Conservation (phyloP, 2,888 invertebrate genomes). For the Patella depressa region DNA sequence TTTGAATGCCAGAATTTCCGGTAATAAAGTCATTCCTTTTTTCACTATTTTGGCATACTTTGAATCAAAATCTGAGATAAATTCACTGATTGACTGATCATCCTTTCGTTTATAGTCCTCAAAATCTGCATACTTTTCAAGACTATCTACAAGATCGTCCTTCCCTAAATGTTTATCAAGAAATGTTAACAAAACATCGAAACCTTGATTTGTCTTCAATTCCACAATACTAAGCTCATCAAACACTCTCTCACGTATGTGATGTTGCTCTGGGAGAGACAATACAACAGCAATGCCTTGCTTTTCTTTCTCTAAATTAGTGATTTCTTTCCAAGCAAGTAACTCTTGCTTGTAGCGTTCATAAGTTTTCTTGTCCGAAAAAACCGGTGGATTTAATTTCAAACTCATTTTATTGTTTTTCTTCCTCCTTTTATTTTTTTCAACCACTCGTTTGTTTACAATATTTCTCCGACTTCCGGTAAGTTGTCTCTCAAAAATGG, state of each 20-base stretch:
- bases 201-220: neutral
- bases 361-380: neutral
- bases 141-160: neutral
- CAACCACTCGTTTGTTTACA: too few relatives aligned
- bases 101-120: neutral
- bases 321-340: too few relatives aligned
- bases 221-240: neutral
- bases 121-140: neutral
- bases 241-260: neutral
- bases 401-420: too few relatives aligned
- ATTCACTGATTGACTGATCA: neutral
- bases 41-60: neutral
- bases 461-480: too few relatives aligned
- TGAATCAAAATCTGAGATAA: conserved; percentile 8
- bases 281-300: too few relatives aligned
- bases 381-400: too few relatives aligned
- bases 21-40: neutral
- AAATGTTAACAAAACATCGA: neutral
- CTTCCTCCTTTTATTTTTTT: too few relatives aligned
- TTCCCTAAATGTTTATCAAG: neutral
- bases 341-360: neutral
- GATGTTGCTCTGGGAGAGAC: too few relatives aligned
- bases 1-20: neutral
- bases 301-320: too few relatives aligned
- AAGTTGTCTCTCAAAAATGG: too few relatives aligned